Percentiles rank a stretch among this genome's conserved stretches.
Conservation (phyloP, 2,113 vertebrate genomes). For the Ptilonorhynchus violaceus region DNA sequence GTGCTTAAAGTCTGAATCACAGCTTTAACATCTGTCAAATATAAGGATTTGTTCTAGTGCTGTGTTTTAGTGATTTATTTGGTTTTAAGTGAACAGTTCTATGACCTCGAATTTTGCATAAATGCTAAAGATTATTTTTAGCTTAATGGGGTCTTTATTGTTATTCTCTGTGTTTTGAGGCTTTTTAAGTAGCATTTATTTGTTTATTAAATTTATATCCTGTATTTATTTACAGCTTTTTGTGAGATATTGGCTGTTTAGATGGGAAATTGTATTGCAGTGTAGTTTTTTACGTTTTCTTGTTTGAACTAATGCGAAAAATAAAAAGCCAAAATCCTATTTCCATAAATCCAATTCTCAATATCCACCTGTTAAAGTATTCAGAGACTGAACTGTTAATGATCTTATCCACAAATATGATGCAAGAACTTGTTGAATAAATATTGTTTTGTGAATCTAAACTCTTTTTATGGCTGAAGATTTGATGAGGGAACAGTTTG, state of each 20-base stretch:
- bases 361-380: neutral
- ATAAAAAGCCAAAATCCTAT: neutral
- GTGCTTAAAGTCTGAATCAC: neutral
- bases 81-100: neutral
- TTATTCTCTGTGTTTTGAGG: neutral
- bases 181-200: neutral
- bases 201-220: neutral
- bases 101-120: neutral
- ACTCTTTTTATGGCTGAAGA: neutral
- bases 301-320: neutral
- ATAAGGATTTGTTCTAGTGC: neutral
- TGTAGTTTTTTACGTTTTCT: neutral
- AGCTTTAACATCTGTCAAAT: conserved; percentile 4
- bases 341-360: neutral
- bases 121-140: conserved; percentile 7
- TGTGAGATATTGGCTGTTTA: neutral
- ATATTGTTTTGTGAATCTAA: neutral
- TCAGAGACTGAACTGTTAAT: neutral
- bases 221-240: neutral
- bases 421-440: neutral
- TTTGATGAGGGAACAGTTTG: neutral
- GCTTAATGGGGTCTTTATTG: neutral
- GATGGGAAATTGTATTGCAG: neutral
- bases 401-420: neutral
- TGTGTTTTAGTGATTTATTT: neutral